A percentile compares a stretch with the other conserved stretches of the same genome.
These are phyloP conservation scores for Gymnoscopelus microlampas DNA, from an alignment of 2,797 vertebrate species.

Conservation along the genomic window DNA sequence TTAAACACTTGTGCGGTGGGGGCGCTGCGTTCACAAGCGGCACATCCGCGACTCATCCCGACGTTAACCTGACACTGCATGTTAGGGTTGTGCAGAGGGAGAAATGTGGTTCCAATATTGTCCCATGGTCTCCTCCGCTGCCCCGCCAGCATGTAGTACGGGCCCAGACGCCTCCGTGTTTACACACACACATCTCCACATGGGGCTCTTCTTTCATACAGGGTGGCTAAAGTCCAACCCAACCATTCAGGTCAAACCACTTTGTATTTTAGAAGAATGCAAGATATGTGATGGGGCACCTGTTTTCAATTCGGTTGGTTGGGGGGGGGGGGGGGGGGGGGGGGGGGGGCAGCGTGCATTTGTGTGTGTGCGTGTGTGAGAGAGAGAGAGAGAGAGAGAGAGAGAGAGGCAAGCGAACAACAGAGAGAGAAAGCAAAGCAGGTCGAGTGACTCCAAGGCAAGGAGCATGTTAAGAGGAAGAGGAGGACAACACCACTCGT, in stretches of 20 bases:
- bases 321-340: conserved; percentile 39
- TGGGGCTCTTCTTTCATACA: conserved; percentile 73
- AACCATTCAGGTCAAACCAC: conserved; percentile 83
- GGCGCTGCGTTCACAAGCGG: conserved; percentile 48
- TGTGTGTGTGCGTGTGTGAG: too few relatives aligned
- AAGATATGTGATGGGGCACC: conserved; percentile 83
- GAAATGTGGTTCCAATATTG: conserved; percentile 83
- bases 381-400: conserved; percentile 18
- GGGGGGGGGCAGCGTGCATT: too few relatives aligned
- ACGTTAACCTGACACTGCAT: conserved; percentile 73
- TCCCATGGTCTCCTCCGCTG: conserved; percentile 47
- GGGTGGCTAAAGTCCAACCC: conserved; percentile 68
- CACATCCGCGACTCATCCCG: conserved; percentile 58
- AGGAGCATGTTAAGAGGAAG: too few relatives aligned
- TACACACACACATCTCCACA: conserved; percentile 76
- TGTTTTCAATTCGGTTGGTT: conserved; percentile 84
- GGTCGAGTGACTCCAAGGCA: too few relatives aligned
- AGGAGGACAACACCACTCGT: too few relatives aligned
- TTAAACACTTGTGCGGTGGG: conserved; percentile 39
- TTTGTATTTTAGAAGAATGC: conserved; percentile 81
- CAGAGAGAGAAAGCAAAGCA: too few relatives aligned
- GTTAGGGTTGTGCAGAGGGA: conserved; percentile 58
- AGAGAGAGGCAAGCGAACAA: too few relatives aligned
- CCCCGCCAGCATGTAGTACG: conserved; percentile 72
- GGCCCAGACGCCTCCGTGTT: conserved; percentile 75